phyloP scores from a whole-genome alignment of 2,797 vertebrate genomes.

The Eremophila alpestris region DNA sequence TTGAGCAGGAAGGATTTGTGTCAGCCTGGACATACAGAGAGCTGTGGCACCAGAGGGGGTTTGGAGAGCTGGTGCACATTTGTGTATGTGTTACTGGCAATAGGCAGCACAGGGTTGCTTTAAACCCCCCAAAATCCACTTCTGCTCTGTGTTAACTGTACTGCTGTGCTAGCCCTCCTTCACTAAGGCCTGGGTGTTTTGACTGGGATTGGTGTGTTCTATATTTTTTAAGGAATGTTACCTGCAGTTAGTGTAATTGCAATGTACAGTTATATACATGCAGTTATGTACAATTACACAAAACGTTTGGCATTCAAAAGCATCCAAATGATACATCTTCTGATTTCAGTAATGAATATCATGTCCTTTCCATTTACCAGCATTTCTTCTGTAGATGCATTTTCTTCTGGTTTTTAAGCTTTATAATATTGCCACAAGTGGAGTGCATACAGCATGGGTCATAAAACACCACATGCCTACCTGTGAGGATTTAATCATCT shows the following conservation, averaged over 20 bases:
- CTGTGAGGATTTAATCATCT: neutral
- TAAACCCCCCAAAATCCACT: neutral
- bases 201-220: neutral
- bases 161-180: neutral
- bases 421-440: neutral
- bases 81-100: accelerated
- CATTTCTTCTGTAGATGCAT: neutral
- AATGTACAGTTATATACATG: neutral
- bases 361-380: neutral
- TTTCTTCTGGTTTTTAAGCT: neutral
- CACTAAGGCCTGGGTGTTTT: neutral
- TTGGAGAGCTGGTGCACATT: accelerated
- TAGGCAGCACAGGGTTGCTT: neutral
- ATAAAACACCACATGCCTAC: neutral
- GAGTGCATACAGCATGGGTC: neutral
- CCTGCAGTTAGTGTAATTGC: neutral
- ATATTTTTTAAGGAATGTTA: neutral
- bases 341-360: neutral
- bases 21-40: neutral
- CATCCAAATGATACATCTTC: neutral
- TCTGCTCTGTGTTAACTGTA: neutral
- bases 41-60: neutral
- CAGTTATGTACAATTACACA: neutral
- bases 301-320: neutral
- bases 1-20: neutral